Evolutionary conservation across 2,888 invertebrate genomes (phyloP).

Genomic region (Alcis repandata): DNA sequence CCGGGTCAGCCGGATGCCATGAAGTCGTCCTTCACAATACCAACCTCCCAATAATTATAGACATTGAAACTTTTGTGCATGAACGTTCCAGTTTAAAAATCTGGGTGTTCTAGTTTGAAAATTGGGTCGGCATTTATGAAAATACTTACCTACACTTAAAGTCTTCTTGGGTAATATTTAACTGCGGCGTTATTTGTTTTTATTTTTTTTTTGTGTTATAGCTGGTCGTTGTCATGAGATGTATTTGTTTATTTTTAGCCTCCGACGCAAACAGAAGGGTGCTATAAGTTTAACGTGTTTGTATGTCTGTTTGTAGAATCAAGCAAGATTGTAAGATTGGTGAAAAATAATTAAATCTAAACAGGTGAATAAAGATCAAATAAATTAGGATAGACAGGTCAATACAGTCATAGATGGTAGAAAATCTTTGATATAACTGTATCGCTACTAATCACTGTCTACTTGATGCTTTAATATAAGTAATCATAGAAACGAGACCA

Average conservation of each 20-base stretch:
- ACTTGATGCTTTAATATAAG: background rate
- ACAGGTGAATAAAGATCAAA: too few relatives aligned
- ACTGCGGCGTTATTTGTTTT: background rate
- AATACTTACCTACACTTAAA: background rate
- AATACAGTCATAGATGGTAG: too few relatives aligned
- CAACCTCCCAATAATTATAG: conserved; percentile 47
- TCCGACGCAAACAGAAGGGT: too few relatives aligned
- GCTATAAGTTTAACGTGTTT: too few relatives aligned
- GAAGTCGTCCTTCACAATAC: conserved; percentile 67
- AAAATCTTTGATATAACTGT: too few relatives aligned
- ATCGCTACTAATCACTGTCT: too few relatives aligned
- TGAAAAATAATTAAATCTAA: too few relatives aligned
- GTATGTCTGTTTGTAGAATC: too few relatives aligned
- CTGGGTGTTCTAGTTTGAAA: conserved; percentile 34
- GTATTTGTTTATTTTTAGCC: too few relatives aligned
- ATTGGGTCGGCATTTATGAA: conserved; percentile 23
- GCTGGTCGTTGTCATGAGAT: too few relatives aligned
- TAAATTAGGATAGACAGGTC: too few relatives aligned
- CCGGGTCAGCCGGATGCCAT: conserved; percentile 78
- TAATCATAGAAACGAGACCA: background rate
- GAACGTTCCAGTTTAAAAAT: conserved; percentile 31
- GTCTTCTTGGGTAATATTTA: background rate
- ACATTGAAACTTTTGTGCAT: conserved; percentile 48
- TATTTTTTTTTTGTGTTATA: background rate
- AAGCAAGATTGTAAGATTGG: too few relatives aligned